phyloP scores from a whole-genome alignment of 1,140 invertebrate species.

The Apolygus lucorum region DNA sequence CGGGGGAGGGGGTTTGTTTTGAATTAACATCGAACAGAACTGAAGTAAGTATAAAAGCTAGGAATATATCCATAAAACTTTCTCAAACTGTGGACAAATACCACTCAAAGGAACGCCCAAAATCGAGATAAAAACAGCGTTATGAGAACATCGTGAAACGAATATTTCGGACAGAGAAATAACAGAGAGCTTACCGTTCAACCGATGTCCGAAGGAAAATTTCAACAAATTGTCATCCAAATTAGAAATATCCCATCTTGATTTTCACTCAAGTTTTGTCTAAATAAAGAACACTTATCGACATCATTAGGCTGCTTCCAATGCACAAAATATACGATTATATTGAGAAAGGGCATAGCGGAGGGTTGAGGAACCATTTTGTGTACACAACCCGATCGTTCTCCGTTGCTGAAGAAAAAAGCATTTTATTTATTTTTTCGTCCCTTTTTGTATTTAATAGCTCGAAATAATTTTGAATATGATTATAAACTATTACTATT shows the following conservation, averaged over 20 bases:
- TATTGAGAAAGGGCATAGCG: slow-evolving; percentile 31
- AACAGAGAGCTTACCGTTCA: neutral
- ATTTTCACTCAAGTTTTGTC: slow-evolving; percentile 30
- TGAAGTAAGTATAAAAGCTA: no score
- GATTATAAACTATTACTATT: no score
- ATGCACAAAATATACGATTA: slow-evolving; percentile 31
- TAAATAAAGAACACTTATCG: slow-evolving; percentile 29
- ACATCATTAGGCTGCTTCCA: slow-evolving; percentile 28
- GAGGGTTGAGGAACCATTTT: slow-evolving; percentile 32
- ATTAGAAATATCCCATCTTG: slow-evolving; percentile 1
- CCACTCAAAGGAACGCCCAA: no score
- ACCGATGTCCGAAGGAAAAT: no score
- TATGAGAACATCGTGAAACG: no score
- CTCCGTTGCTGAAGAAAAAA: no score
- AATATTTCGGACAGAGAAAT: neutral
- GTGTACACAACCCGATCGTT: neutral
- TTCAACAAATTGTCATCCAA: neutral
- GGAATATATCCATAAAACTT: neutral
- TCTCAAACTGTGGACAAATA: no score
- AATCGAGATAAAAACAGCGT: no score
- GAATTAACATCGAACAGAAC: neutral
- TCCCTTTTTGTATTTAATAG: no score
- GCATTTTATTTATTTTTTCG: no score
- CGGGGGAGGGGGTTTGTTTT: slow-evolving; percentile 16
- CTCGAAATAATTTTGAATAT: no score